Evolutionary conservation across 2,888 invertebrate species (phyloP).

Genomic region (Aleiodes testaceus): DNA sequence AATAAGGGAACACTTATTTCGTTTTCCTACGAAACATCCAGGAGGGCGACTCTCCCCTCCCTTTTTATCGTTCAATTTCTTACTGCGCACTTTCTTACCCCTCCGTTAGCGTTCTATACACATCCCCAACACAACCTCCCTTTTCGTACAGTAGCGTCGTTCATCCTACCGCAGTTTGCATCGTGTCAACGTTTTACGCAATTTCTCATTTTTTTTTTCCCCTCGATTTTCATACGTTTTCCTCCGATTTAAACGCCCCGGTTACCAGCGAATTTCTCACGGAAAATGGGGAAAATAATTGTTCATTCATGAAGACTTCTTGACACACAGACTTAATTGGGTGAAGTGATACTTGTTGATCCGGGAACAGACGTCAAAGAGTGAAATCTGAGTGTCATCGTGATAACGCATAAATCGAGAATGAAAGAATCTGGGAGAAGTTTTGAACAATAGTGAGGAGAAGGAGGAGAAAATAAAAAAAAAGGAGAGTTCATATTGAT

Average conservation of each 20-base stretch:
- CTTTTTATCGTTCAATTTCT: conserved; percentile 57
- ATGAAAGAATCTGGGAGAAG: background rate
- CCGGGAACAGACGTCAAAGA: conserved; percentile 13
- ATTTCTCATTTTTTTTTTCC: conserved; percentile 47
- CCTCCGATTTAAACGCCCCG: too few relatives aligned
- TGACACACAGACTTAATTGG: background rate
- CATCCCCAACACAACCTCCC: conserved; percentile 51
- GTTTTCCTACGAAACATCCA: conserved; percentile 20
- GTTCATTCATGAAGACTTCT: too few relatives aligned
- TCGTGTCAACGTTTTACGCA: conserved; percentile 34
- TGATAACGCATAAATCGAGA: conserved; percentile 27
- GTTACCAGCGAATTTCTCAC: too few relatives aligned
- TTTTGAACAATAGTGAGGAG: conserved; percentile 14
- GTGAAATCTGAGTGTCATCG: conserved; percentile 5
- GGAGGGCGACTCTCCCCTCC: conserved; percentile 19
- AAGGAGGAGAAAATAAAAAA: background rate
- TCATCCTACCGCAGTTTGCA: conserved; percentile 55
- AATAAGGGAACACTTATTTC: background rate
- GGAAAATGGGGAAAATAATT: too few relatives aligned
- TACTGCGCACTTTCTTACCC: conserved; percentile 68
- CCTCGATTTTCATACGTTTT: too few relatives aligned
- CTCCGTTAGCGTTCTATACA: conserved; percentile 52
- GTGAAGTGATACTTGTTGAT: conserved; percentile 27
- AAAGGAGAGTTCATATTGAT: conserved; percentile 18
- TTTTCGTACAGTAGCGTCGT: conserved; percentile 28